Percentiles rank a stretch among this genome's conserved stretches.
phyloP scores from a whole-genome alignment of 1,140 invertebrate species.

The Sipha flava region DNA sequence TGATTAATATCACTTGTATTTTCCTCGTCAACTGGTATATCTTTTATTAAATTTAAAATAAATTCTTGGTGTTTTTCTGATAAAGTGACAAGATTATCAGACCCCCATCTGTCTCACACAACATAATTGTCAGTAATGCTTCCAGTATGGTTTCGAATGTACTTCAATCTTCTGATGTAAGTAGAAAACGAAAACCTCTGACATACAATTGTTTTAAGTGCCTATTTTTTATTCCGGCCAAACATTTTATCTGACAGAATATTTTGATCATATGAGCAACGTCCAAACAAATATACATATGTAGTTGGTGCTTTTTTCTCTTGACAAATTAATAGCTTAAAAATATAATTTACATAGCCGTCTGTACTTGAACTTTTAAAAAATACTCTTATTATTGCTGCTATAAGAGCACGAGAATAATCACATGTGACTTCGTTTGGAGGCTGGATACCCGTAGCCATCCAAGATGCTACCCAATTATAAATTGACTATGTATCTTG shows the following conservation, averaged over 20 bases:
- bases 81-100: background rate
- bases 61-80: background rate
- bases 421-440: too few species aligned
- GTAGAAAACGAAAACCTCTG: background rate
- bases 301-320: too few species aligned
- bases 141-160: background rate
- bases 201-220: background rate
- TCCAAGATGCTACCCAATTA: background rate
- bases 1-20: too few species aligned
- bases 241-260: background rate
- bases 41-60: background rate
- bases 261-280: background rate
- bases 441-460: too few species aligned
- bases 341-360: too few species aligned
- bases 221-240: background rate
- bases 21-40: too few species aligned
- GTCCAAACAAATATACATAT: too few species aligned
- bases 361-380: too few species aligned
- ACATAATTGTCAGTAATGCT: background rate
- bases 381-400: too few species aligned
- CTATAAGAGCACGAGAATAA: too few species aligned
- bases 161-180: background rate
- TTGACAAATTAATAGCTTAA: too few species aligned
- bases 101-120: background rate
- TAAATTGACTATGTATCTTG: background rate